Conservation (phyloP, 2,113 vertebrate species). For the Nicator chloris region DNA sequence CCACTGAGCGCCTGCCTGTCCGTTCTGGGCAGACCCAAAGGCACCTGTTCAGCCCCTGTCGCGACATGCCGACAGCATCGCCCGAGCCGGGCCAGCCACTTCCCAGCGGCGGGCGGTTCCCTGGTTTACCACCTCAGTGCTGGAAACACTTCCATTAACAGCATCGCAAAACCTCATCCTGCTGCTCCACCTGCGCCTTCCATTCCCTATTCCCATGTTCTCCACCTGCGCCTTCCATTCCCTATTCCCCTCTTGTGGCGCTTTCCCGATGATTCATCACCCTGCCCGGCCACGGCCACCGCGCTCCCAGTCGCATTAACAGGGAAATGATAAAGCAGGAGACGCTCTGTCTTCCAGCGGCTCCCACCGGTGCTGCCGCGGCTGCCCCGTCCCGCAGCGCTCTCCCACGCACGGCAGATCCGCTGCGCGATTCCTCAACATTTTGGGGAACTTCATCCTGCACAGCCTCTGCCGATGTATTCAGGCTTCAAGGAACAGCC, state of each 20-base stretch:
- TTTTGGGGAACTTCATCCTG: rapidly evolving
- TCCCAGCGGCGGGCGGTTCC: not conserved
- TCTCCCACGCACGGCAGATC: rapidly evolving
- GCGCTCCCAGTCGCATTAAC: not conserved
- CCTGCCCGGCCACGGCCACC: not conserved
- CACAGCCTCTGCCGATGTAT: rapidly evolving
- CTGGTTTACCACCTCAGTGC: not conserved
- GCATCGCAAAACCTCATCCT: rapidly evolving
- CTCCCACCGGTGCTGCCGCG: rapidly evolving
- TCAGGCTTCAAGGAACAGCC: not conserved
- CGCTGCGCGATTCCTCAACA: rapidly evolving
- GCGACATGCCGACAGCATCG: not conserved
- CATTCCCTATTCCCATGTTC: rapidly evolving
- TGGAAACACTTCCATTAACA: not conserved
- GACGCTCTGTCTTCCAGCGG: not conserved
- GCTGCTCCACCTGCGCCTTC: no score
- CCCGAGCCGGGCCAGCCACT: not conserved
- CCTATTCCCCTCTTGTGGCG: rapidly evolving
- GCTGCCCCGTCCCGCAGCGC: not conserved
- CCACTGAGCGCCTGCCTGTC: rapidly evolving
- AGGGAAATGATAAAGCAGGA: rapidly evolving
- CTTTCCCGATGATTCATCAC: not conserved
- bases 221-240: no score
- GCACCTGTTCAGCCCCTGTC: not conserved
- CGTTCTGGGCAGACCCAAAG: not conserved